Conservation (phyloP, 2,797 vertebrate genomes). For the Rhinatrema bivittatum region DNA sequence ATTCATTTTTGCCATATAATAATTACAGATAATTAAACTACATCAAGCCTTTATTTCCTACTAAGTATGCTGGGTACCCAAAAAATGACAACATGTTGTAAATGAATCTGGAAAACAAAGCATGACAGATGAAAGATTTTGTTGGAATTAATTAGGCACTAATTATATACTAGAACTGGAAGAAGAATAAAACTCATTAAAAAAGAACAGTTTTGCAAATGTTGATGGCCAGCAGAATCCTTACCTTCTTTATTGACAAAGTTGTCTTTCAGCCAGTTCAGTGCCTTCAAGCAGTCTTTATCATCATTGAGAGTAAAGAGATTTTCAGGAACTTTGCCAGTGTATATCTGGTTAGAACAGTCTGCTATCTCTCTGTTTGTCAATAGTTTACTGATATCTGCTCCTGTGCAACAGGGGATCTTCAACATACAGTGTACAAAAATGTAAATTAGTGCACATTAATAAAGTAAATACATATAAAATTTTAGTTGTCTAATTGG, state of each 20-base stretch:
- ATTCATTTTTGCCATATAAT: slow-evolving; percentile 72
- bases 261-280: slow-evolving; percentile 63
- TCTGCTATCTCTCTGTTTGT: slow-evolving; percentile 34
- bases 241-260: slow-evolving; percentile 57
- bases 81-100: slow-evolving; percentile 88
- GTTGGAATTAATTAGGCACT: slow-evolving; percentile 85
- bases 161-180: slow-evolving; percentile 80
- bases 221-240: slow-evolving; percentile 25
- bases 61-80: slow-evolving; percentile 59
- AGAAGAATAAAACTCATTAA: slow-evolving; percentile 72
- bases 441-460: not conserved
- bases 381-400: slow-evolving; percentile 29
- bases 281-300: slow-evolving; percentile 60
- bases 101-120: slow-evolving; percentile 89
- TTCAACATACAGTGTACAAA: slow-evolving; percentile 18
- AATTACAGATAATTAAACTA: slow-evolving; percentile 89
- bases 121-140: slow-evolving; percentile 89
- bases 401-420: slow-evolving; percentile 60
- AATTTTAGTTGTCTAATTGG: no score
- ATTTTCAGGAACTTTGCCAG: slow-evolving; percentile 62
- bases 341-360: slow-evolving; percentile 23
- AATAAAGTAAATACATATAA: not conserved
- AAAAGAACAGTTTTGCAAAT: slow-evolving; percentile 51
- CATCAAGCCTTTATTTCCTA: slow-evolving; percentile 79
- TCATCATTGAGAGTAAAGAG: slow-evolving; percentile 71